Evolutionary conservation across 2,888 invertebrate genomes (phyloP).

Genomic region (Ceramica pisi): DNA sequence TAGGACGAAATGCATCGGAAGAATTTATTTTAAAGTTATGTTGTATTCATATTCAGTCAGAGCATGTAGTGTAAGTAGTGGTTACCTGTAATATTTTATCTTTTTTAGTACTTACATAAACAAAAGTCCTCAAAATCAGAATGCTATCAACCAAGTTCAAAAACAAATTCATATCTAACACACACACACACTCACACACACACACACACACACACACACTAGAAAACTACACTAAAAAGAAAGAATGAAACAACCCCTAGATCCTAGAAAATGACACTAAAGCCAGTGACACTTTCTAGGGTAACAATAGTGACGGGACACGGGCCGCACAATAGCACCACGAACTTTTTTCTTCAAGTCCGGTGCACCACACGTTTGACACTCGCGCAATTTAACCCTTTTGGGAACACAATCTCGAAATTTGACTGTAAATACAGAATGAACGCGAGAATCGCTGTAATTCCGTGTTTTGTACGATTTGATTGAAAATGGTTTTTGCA

Average conservation of each 20-base stretch:
- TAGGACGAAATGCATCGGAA: background rate
- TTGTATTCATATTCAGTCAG: too few relatives aligned
- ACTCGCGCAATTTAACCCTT: slow-evolving; percentile 77
- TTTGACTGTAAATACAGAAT: slow-evolving; percentile 58
- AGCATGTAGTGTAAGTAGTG: too few relatives aligned
- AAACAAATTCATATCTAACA: too few relatives aligned
- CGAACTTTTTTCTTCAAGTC: slow-evolving; percentile 70
- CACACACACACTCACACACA: too few relatives aligned
- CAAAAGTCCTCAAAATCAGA: background rate
- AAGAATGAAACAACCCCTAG: too few relatives aligned
- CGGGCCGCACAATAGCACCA: slow-evolving; percentile 64
- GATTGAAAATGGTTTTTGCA: background rate
- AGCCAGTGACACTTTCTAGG: slow-evolving; percentile 12
- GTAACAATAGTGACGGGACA: slow-evolving; percentile 51
- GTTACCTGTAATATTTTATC: background rate
- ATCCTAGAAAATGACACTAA: slow-evolving; percentile 8
- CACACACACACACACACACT: too few relatives aligned
- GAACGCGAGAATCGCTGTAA: slow-evolving; percentile 61
- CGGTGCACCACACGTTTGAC: slow-evolving; percentile 67
- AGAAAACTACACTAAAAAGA: too few relatives aligned
- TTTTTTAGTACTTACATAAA: background rate
- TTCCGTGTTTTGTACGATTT: slow-evolving; percentile 21
- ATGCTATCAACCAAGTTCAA: too few relatives aligned
- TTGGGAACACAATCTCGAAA: slow-evolving; percentile 62
- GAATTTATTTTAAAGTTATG: background rate